A percentile compares a stretch with the other conserved stretches of the same genome.
Conservation (phyloP, 2,888 invertebrate genomes). For the Drosophila kanekoi region DNA sequence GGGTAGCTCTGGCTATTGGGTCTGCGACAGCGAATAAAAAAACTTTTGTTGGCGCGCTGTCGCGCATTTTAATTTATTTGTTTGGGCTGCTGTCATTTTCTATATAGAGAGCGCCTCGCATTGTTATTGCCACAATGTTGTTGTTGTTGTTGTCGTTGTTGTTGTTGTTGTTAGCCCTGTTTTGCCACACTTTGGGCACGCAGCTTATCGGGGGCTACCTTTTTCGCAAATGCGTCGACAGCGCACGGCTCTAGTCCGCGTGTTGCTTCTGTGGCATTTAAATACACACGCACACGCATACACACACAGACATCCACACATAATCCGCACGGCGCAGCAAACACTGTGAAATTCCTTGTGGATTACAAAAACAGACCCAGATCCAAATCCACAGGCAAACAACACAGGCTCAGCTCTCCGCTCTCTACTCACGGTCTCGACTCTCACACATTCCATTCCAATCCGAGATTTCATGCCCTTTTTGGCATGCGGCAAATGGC, state of each 20-base stretch:
- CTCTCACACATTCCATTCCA: conserved; percentile 47
- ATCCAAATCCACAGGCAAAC: conserved; percentile 44
- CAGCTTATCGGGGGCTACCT: conserved; percentile 73
- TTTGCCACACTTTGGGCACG: conserved; percentile 42
- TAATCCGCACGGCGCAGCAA: conserved; percentile 64
- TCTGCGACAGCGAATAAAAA: conserved; percentile 34
- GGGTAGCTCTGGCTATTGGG: conserved; percentile 3
- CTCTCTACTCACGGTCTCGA: conserved; percentile 7
- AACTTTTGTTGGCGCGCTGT: conserved; percentile 73
- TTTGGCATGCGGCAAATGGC: conserved; percentile 68
- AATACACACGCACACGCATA: conserved; percentile 42
- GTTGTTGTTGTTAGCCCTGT: not conserved
- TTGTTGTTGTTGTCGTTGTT: conserved; percentile 20
- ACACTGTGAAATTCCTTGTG: conserved; percentile 79
- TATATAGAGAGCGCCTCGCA: conserved; percentile 51
- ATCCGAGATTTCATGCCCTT: conserved; percentile 73
- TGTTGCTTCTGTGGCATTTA: conserved; percentile 72
- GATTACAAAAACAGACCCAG: conserved; percentile 68
- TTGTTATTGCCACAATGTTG: conserved; percentile 64
- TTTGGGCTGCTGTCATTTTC: conserved; percentile 79
- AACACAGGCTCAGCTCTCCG: conserved; percentile 23
- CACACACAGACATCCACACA: conserved; percentile 21
- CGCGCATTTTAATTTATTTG: conserved; percentile 83
- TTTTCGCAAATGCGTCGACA: conserved; percentile 73
- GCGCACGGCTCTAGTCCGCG: conserved; percentile 46